Percentiles rank a stretch among this genome's conserved stretches.
Evolutionary conservation across 2,113 vertebrate species (phyloP).

Genomic region (Budorcas taxicolor): DNA sequence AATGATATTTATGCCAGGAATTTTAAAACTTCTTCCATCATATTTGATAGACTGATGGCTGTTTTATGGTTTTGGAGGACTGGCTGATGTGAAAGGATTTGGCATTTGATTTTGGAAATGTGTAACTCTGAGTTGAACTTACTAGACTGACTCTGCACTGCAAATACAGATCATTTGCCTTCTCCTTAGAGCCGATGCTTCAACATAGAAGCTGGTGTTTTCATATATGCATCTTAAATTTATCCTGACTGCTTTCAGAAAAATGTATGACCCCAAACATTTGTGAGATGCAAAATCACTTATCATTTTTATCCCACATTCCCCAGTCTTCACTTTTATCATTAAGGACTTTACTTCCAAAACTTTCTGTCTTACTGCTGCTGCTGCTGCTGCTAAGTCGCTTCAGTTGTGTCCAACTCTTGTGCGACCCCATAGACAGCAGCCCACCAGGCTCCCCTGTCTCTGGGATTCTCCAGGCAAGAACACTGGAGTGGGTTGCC

Average conservation of each 20-base stretch:
- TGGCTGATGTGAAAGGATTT: slow-evolving; percentile 10
- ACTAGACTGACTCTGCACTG: background rate
- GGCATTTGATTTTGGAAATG: slow-evolving; percentile 33
- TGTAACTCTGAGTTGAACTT: slow-evolving; percentile 9
- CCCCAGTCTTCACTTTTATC: background rate
- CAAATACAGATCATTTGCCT: background rate
- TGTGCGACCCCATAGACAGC: no score
- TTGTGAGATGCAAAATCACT: background rate
- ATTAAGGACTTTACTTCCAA: background rate
- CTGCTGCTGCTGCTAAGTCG: no score
- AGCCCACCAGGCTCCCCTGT: no score
- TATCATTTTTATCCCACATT: background rate
- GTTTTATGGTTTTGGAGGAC: slow-evolving; percentile 47
- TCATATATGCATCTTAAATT: background rate
- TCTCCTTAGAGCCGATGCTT: background rate
- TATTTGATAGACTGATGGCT: background rate
- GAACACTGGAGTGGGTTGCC: no score
- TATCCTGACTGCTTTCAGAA: background rate
- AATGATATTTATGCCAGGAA: slow-evolving; percentile 58
- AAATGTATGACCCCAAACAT: background rate
- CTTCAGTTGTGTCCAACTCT: no score
- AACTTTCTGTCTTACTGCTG: background rate
- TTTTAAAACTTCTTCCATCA: slow-evolving; percentile 46
- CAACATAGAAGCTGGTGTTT: background rate
- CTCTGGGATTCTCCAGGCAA: no score